phyloP scores from a whole-genome alignment of 2,797 vertebrate genomes.

The Enteromius thamalakanensis region DNA sequence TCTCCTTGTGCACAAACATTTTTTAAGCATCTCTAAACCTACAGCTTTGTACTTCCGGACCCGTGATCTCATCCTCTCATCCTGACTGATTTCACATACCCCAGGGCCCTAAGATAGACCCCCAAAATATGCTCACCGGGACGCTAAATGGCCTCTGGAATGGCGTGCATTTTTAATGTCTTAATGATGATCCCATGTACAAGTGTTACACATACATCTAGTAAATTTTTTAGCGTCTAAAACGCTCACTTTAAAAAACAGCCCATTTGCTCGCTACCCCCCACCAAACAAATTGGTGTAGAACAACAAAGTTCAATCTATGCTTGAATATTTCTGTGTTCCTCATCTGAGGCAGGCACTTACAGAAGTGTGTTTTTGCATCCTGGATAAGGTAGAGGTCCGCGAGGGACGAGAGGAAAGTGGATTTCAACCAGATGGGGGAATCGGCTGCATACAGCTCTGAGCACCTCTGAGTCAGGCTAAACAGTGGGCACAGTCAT shows the following conservation, averaged over 20 bases:
- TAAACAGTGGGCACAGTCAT: constrained; percentile 77
- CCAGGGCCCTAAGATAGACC: constrained; percentile 62
- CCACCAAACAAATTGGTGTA: constrained; percentile 74
- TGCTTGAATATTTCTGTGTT: constrained; percentile 75
- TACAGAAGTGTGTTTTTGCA: constrained; percentile 75
- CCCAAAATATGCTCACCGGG: constrained; percentile 65
- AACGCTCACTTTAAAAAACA: constrained; percentile 71
- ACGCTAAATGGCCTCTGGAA: constrained; percentile 73
- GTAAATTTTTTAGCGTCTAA: constrained; percentile 76
- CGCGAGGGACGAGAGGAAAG: constrained; percentile 70
- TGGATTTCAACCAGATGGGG: constrained; percentile 73
- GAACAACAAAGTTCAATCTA: constrained; percentile 81
- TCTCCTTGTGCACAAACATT: not conserved
- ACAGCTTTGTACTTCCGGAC: not conserved
- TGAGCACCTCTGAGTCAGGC: constrained; percentile 76
- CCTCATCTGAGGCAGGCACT: constrained; percentile 67
- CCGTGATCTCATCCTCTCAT: constrained; percentile 30
- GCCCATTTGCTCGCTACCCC: constrained; percentile 71
- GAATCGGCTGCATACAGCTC: constrained; percentile 70
- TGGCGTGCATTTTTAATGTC: constrained; percentile 80
- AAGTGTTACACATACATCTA: constrained; percentile 72
- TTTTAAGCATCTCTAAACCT: constrained; percentile 23
- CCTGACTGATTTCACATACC: constrained; percentile 31
- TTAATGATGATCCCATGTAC: constrained; percentile 78
- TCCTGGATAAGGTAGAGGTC: constrained; percentile 72